Conservation (phyloP, 2,113 vertebrate genomes). For the Platysternon megacephalum region DNA sequence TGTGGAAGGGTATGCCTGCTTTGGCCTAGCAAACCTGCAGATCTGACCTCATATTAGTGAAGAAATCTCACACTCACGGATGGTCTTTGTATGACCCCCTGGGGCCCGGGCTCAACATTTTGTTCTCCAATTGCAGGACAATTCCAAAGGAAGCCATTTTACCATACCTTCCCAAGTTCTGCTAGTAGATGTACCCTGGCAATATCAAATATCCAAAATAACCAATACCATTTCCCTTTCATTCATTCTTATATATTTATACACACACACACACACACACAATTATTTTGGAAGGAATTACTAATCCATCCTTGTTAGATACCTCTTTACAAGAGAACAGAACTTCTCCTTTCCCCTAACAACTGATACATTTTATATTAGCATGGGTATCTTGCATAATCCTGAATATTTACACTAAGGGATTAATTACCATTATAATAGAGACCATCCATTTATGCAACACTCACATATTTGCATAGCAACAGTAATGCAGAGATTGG, state of each 20-base stretch:
- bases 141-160: background rate
- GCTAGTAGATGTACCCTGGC: background rate
- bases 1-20: background rate
- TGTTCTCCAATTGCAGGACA: background rate
- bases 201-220: background rate
- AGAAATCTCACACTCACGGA: background rate
- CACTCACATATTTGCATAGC: background rate
- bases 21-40: background rate
- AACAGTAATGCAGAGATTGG: background rate
- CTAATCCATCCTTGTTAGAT: background rate
- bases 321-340: background rate
- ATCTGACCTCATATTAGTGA: background rate
- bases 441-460: background rate
- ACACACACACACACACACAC: background rate
- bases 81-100: background rate
- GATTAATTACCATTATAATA: background rate
- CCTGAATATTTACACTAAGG: background rate
- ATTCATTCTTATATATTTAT: background rate
- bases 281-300: background rate
- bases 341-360: background rate
- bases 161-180: background rate
- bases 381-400: background rate
- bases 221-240: background rate
- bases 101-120: background rate
- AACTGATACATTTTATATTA: background rate